Evolutionary conservation across 2,888 invertebrate genomes (phyloP).

Genomic region (Rhogogaster chlorosoma): DNA sequence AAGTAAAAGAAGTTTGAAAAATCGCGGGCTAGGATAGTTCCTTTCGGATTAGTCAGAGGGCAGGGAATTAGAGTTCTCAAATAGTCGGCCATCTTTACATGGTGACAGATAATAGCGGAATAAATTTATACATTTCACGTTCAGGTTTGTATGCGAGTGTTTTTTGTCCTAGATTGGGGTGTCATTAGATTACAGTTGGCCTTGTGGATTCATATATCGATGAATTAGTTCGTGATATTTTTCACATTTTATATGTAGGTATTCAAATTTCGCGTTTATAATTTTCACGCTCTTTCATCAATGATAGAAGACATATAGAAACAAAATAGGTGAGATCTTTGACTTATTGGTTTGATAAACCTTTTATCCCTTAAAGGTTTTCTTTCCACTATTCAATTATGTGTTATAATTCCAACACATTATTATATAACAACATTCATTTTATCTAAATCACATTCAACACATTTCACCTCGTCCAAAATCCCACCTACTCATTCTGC

Average conservation of each 20-base stretch:
- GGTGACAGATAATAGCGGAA: constrained; percentile 37
- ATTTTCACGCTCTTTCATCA: not conserved
- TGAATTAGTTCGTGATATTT: constrained; percentile 32
- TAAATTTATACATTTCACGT: constrained; percentile 30
- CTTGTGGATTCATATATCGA: constrained; percentile 58
- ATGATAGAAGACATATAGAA: constrained; percentile 24
- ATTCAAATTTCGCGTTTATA: constrained; percentile 38
- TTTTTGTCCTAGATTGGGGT: constrained; percentile 60
- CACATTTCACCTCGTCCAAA: not conserved
- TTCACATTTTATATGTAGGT: constrained; percentile 3
- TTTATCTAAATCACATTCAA: not conserved
- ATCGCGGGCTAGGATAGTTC: constrained; percentile 50
- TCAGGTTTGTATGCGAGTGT: constrained; percentile 53
- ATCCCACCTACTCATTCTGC: not conserved
- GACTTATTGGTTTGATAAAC: not conserved
- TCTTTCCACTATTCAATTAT: not conserved
- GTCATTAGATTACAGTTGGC: constrained; percentile 60
- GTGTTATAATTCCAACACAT: not conserved
- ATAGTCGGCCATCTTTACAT: constrained; percentile 46
- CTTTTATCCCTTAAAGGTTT: not conserved
- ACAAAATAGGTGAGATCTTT: constrained; percentile 32
- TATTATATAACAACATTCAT: not conserved
- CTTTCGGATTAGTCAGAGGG: constrained; percentile 46
- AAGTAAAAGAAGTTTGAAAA: not conserved
- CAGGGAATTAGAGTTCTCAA: not conserved